Evolutionary conservation across 1,140 invertebrate genomes (phyloP), one percentile per base, ranked within the genome.

Genomic region (Luehdorfia chinensis): DNA sequence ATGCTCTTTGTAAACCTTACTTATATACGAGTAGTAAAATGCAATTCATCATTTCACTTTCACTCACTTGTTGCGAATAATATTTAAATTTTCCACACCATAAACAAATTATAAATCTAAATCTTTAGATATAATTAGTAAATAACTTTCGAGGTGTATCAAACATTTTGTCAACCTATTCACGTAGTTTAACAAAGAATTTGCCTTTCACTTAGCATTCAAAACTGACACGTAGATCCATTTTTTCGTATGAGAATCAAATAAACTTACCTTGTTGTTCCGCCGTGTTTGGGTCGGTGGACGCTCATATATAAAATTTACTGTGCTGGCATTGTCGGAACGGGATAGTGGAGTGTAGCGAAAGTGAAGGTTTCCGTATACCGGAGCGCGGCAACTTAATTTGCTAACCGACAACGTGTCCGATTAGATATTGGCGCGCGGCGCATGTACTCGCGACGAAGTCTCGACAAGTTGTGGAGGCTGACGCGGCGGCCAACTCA

Each of bases 171-270:
- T 50, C 54, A 66, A 56, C 50, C 55, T 52, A 68, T 62, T 32
- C 52, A 67, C 58, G 63, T 74, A 76, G 65, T 77, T 71, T 65
- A 76, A 72, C 68, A 77, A 80, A 77, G 76, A 77, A 70, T 78
- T 79, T 64, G 68, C 80, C 77, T 84, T 84, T 84, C 80, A 84
- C 80, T 84, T 69, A 74, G 61, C 71, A 75, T 71, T 79, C 74
- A 63, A 49, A 81, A 66, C 64, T 79, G 79, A 84, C 79, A 81
- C 79, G 79, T 84, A 75, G 59, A 64, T 70, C 65, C 66, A 75
- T 72, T 76, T 75, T 70, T 69, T 71, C 66, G 50, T 52, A 36
- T 51, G 48, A 44, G 54, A 50, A 73, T 67, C 47, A 66, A 55
- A 70, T 3, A 6, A 3, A 69, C 74, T 72, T 61, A 79, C 76